Base-by-base conservation (phyloP, 2,113 vertebrate species). In the Podiceps cristatus region DNA sequence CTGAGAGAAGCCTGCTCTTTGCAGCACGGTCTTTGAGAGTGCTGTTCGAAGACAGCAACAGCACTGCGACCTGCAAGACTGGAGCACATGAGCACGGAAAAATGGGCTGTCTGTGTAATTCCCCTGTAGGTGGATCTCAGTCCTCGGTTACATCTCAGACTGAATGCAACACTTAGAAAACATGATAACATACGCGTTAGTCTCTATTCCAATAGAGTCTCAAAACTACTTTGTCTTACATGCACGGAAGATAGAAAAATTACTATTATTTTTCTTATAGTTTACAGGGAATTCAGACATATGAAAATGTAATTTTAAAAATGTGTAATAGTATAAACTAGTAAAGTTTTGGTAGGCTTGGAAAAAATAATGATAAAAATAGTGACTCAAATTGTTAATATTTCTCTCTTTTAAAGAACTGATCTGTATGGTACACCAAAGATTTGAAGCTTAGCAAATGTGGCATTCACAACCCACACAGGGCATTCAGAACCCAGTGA, bases 171-270 rank as follows among this genome's bases (percentile, higher is more conserved):
- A 7, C 24, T 64, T 67, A 31, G 67, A 35, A 75, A 67, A n/a
- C 40, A 47, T 3, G 6, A 16, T 8, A 59, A 53, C 25, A 37
- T 18, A 63, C 0, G 1, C 0, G 1, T 50, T 22, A 66, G n/a
- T 58, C 27, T 77, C 56, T 60, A 24, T 14, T 52, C 47, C 45
- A 47, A 20, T 2, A 76, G 18, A 77, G 40, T 37, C 50, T 53
- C n/a, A 94, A 67, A 74, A 2, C 2, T 20, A 25, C 33, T 45
- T 56, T 78, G 24, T 31, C 53, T 66, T 40, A 35, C 5, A 22
- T 6, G 42, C 24, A 55, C 4, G 23, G 12, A 66, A 72, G 16
- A 18, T 5, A 84, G 29, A 69, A 63, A 90, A 90, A 62, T 6
- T 29, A 27, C 37, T 37, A 10, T 10, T 68, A 15, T 25, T 35